phyloP scores from a whole-genome alignment of 2,888 invertebrate species.

The Quadroppia sp. region DNA sequence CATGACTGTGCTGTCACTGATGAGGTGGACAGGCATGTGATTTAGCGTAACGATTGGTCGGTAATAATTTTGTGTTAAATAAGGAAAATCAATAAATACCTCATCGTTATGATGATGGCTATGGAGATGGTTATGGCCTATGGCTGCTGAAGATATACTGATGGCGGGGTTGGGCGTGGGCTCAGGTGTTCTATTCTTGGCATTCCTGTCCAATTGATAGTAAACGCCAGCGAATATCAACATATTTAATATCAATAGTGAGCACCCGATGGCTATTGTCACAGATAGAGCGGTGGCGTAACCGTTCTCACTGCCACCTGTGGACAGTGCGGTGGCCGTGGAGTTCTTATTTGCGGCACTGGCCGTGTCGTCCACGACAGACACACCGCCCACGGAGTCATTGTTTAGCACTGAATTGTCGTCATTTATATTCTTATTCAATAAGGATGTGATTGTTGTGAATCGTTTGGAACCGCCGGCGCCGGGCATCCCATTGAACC shows the following conservation, averaged over 20 bases:
- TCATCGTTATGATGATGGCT: background rate
- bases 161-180: background rate
- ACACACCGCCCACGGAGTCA: conserved; percentile 1
- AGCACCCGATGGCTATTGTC: conserved; percentile 85
- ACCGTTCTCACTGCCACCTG: conserved; percentile 50
- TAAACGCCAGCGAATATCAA: conserved; percentile 91
- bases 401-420: conserved; percentile 1
- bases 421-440: background rate
- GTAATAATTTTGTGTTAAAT: background rate
- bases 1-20: no score
- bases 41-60: background rate
- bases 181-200: background rate
- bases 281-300: conserved; percentile 83
- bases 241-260: conserved; percentile 82
- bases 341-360: background rate
- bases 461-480: background rate
- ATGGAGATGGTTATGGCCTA: conserved; percentile 13
- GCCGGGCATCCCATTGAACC: background rate
- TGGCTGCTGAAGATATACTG: background rate
- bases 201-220: conserved; percentile 62
- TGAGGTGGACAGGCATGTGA: no score
- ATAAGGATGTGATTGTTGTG: conserved; percentile 1
- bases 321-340: background rate
- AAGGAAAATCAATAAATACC: background rate
- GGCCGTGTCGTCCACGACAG: background rate